Evolutionary conservation across 2,888 invertebrate species (phyloP).

Genomic region (Laothoe populi): DNA sequence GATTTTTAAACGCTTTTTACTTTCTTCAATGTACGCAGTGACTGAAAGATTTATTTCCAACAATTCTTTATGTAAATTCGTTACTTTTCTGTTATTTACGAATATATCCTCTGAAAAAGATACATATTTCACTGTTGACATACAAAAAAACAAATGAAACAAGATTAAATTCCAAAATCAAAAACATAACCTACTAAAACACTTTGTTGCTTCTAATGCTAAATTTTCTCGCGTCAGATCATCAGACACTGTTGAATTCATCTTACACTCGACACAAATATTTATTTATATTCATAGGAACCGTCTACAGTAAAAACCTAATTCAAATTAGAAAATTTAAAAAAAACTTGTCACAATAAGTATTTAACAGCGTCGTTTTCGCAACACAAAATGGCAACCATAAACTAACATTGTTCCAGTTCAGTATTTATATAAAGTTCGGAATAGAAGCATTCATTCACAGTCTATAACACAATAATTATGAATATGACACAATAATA

Average conservation of each 20-base stretch:
- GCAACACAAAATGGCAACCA: slow-evolving; percentile 51
- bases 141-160: slow-evolving; percentile 58
- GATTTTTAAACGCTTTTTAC: slow-evolving; percentile 63
- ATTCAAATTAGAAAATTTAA: background rate
- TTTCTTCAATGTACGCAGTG: slow-evolving; percentile 72
- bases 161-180: slow-evolving; percentile 53
- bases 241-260: slow-evolving; percentile 77
- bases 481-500: no score
- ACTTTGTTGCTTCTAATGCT: slow-evolving; percentile 68
- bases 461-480: no score
- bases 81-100: slow-evolving; percentile 63
- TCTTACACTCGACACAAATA: slow-evolving; percentile 58
- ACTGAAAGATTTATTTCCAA: slow-evolving; percentile 78
- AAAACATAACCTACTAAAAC: slow-evolving; percentile 78
- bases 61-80: slow-evolving; percentile 66
- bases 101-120: slow-evolving; percentile 75
- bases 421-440: background rate
- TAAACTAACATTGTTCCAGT: slow-evolving; percentile 35
- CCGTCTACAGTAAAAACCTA: slow-evolving; percentile 45
- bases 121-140: slow-evolving; percentile 40
- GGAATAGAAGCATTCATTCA: background rate
- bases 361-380: slow-evolving; percentile 46
- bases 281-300: slow-evolving; percentile 35
- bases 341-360: background rate
- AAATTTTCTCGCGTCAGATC: slow-evolving; percentile 72